phyloP scores from a whole-genome alignment of 92 coral and sea anemone species.

The Phymanthus crucifer region DNA sequence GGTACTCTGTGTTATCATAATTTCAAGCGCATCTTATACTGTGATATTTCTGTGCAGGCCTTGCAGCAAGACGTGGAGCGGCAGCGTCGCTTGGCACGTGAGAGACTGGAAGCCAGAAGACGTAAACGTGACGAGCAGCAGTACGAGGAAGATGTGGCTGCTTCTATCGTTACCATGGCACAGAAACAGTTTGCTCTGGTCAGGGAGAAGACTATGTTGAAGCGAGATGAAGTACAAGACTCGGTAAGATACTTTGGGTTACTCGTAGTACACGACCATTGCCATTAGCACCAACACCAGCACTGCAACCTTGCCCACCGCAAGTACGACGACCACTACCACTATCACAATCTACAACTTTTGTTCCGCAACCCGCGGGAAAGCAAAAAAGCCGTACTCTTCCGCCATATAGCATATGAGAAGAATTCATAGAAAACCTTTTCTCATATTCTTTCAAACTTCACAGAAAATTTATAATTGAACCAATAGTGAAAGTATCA shows the following conservation, averaged over 20 bases:
- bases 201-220: constrained; percentile 92
- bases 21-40: background rate
- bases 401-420: too few species aligned
- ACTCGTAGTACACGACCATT: too few species aligned
- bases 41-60: constrained; percentile 54
- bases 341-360: too few species aligned
- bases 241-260: constrained; percentile 70
- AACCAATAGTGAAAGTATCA: too few species aligned
- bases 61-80: constrained; percentile 72
- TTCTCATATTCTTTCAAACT: too few species aligned
- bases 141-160: constrained; percentile 94
- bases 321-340: too few species aligned
- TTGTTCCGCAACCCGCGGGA: too few species aligned
- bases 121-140: constrained; percentile 89
- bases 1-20: background rate
- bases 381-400: too few species aligned
- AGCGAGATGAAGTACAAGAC: constrained; percentile 78
- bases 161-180: constrained; percentile 93
- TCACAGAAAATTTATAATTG: too few species aligned
- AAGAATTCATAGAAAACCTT: too few species aligned
- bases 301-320: too few species aligned
- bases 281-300: background rate
- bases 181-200: constrained; percentile 90
- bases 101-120: constrained; percentile 85
- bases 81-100: constrained; percentile 80